Evolutionary conservation across 2,888 invertebrate genomes (phyloP), one percentile per base, ranked within the genome.

Genomic region (Synanthedon vespiformis): DNA sequence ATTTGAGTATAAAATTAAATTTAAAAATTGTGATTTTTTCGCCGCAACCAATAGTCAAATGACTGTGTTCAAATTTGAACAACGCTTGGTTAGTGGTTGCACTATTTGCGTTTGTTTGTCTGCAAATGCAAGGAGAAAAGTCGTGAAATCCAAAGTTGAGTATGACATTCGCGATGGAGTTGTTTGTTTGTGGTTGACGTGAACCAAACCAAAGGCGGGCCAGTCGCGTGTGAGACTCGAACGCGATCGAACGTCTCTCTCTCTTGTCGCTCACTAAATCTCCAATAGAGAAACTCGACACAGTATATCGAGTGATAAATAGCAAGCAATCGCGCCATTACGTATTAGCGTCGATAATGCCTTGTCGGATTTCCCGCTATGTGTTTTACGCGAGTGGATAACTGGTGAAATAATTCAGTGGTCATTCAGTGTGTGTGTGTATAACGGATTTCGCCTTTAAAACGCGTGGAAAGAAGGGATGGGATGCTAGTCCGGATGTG

Each of bases 401-500:
- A 57, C 61, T 69, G 66, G 68, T 56, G 60, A 61, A 65, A 61
- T 60, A 53, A 54, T 57, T n/a, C n/a, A 50, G 49, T 48, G 44
- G 47, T 47, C 41, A 47, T 4, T 22, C 5, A 5, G 22, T 22
- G 22, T 22, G 22, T 22, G 54, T 51, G 56, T 61, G 62, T 53
- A 2, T 57, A 54, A 57, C 41, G 50, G 60, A 34, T 56, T 57
- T 58, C 60, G 57, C 59, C 62, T 56, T 64, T 63, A 55, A 61
- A 64, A 61, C 62, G 65, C 63, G 65, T 56, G 51, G 57, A 56
- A n/a, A 48, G 52, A 22, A 56, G 61, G 55, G 53, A 64, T 72
- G 70, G 57, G 56, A 77, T 75, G 77, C 64, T 74, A 60, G 70
- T 70, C 16, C 70, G 74, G 55, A 77, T 74, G 72, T 76, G 75